Evolutionary conservation across 1,140 invertebrate species (phyloP).

Genomic region (Leucophenga varia): DNA sequence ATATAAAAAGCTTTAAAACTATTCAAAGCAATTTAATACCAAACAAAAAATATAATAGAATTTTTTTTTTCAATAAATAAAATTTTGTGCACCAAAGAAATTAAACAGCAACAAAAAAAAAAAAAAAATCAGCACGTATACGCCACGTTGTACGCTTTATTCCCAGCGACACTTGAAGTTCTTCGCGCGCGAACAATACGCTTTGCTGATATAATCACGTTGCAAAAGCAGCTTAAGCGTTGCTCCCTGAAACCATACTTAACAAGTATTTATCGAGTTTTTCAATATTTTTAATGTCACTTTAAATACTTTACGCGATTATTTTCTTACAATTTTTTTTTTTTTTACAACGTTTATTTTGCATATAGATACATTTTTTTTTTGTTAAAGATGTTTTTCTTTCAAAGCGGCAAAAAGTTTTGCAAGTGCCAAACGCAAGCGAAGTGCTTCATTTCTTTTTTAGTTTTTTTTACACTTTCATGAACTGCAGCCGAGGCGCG

Average conservation of each 20-base stretch:
- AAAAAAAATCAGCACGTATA: slow-evolving; percentile 32
- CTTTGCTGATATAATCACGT: slow-evolving; percentile 10
- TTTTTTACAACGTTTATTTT: slow-evolving; percentile 28
- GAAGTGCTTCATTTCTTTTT: slow-evolving; percentile 44
- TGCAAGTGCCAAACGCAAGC: slow-evolving; percentile 52
- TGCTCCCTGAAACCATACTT: slow-evolving; percentile 25
- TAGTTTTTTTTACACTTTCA: neutral
- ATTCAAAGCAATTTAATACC: too few relatives aligned
- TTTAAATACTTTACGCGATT: slow-evolving; percentile 51
- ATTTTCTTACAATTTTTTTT: slow-evolving; percentile 33
- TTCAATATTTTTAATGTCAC: slow-evolving; percentile 53
- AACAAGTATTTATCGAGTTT: slow-evolving; percentile 52
- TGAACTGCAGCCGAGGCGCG: slow-evolving; percentile 30
- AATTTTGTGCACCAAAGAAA: too few relatives aligned
- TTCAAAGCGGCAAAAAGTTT: slow-evolving; percentile 23
- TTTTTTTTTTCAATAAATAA: too few relatives aligned
- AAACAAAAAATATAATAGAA: too few relatives aligned
- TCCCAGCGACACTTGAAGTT: too few relatives aligned
- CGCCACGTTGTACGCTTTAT: slow-evolving; percentile 21
- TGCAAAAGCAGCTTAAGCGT: slow-evolving; percentile 4
- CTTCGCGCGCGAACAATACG: too few relatives aligned
- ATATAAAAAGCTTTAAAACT: too few relatives aligned
- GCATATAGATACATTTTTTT: slow-evolving; percentile 16
- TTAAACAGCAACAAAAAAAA: too few relatives aligned
- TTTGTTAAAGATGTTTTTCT: neutral